These are phyloP conservation scores for Melitaea cinxia DNA, from an alignment of 1,140 invertebrate genomes.

Conservation along the genomic window DNA sequence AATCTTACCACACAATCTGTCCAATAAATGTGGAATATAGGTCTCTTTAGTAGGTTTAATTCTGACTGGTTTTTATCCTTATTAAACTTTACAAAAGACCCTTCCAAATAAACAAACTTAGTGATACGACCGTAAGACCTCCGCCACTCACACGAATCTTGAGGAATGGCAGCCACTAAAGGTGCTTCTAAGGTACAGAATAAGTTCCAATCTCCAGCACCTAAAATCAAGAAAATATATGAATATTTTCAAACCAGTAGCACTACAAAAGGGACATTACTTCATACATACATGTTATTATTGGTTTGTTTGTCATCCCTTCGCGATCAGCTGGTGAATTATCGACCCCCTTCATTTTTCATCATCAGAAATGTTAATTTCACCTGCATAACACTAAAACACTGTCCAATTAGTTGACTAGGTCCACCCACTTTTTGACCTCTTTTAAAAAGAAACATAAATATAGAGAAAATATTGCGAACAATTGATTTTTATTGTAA, in stretches of 20 bases:
- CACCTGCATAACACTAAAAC: slow-evolving; percentile 71
- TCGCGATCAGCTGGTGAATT: slow-evolving; percentile 65
- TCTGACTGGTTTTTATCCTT: slow-evolving; percentile 86
- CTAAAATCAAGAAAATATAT: slow-evolving; percentile 76
- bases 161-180: slow-evolving; percentile 89
- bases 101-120: slow-evolving; percentile 92
- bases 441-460: slow-evolving; percentile 11
- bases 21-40: slow-evolving; percentile 97
- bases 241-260: not conserved
- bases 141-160: slow-evolving; percentile 94
- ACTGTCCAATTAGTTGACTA: slow-evolving; percentile 42
- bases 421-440: slow-evolving; percentile 36
- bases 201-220: slow-evolving; percentile 93
- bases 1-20: slow-evolving; percentile 93
- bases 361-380: slow-evolving; percentile 73
- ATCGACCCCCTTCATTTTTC: slow-evolving; percentile 80
- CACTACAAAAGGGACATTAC: not conserved
- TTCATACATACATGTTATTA: slow-evolving; percentile 82
- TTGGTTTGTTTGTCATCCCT: slow-evolving; percentile 82
- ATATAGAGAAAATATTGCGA: slow-evolving; percentile 15
- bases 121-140: slow-evolving; percentile 90
- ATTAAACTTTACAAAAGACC: slow-evolving; percentile 92
- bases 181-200: slow-evolving; percentile 91
- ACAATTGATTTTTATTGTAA: slow-evolving; percentile 29
- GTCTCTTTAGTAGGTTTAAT: slow-evolving; percentile 90